Conservation (phyloP, 2,797 vertebrate genomes). For the Cetoscarus ocellatus region DNA sequence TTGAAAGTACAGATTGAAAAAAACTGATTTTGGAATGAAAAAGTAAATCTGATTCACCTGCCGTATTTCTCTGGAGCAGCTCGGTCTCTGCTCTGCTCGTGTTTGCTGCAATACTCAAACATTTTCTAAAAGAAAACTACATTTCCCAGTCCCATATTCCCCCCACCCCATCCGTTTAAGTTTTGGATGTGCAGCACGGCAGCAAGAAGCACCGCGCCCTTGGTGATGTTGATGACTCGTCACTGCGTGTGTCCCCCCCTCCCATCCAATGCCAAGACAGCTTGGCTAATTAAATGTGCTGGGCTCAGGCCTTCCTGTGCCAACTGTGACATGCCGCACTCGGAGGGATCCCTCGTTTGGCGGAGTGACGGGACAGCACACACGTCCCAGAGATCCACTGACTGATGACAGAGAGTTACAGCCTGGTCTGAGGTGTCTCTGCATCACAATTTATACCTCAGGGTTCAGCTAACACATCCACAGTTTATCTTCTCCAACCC, state of each 20-base stretch:
- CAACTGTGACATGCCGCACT: slow-evolving; percentile 70
- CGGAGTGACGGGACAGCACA: slow-evolving; percentile 26
- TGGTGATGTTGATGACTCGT: slow-evolving; percentile 74
- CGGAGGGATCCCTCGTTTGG: slow-evolving; percentile 60
- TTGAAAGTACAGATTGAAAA: too few species aligned
- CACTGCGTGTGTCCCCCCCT: slow-evolving; percentile 61
- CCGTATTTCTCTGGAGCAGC: slow-evolving; percentile 5
- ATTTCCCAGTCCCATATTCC: slow-evolving; percentile 3
- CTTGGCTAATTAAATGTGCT: slow-evolving; percentile 75
- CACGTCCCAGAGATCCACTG: slow-evolving; percentile 24
- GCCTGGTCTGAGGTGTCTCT: slow-evolving; percentile 11
- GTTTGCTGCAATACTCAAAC: slow-evolving; percentile 33
- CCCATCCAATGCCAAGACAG: slow-evolving; percentile 72
- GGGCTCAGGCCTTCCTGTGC: slow-evolving; percentile 68
- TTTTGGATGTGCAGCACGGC: slow-evolving; percentile 49
- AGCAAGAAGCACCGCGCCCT: slow-evolving; percentile 64
- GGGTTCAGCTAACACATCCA: background rate
- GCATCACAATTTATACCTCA: background rate
- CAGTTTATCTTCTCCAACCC: background rate
- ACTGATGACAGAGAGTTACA: slow-evolving; percentile 17
- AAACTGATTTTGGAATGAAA: too few species aligned
- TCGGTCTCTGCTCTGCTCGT: slow-evolving; percentile 4
- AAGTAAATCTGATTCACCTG: slow-evolving; percentile 17
- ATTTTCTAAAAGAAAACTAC: slow-evolving; percentile 10
- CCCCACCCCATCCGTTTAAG: slow-evolving; percentile 30